Evolutionary conservation across 2,797 vertebrate species (phyloP), one percentile per base, ranked within the genome.

Genomic region (Melopsittacus undulatus): DNA sequence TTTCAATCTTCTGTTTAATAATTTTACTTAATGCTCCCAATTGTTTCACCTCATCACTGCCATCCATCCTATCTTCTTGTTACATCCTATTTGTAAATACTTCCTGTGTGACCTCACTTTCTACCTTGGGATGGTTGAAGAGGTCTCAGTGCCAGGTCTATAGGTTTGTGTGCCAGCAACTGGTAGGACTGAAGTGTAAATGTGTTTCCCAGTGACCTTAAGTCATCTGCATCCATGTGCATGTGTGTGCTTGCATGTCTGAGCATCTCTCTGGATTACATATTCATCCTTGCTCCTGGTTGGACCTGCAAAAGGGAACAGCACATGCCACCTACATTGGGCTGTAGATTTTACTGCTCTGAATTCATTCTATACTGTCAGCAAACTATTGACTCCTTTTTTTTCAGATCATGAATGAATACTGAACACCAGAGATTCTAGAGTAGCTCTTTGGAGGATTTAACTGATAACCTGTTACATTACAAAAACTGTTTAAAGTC

Each of bases 291-390:
- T 66, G 42, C 8, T 63, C 40, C 40, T 54, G 40, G 34, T 43
- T 27, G 48, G 54, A 54, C 19, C 34, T 73, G 38, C 16, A 49
- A 49, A 57, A 22, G 27, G 15, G 34, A 77, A 59, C 18, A 29
- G 10, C 11, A 78, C 9, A 3, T 1, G 2, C 27, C 30, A 59
- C 8, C 4, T 24, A 52, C 10, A 3, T 7, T 19, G 36, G n/a
- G n/a, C 29, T 82, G 20, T 13, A 74, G 51, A 10, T 61, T 88
- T 59, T 45, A 45, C 19, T 66, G 10, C 19, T 74, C 12, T 21
- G 10, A 36, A 20, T 34, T 32, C 29, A 30, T 61, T 62, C 8
- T 26, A 10, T 30, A 26, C 8, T 18, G 56, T 43, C 36, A 84
- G 27, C 45, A 52, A 43, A 82, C 29, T 9, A 29, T 21, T 56